Evolutionary conservation across 2,888 invertebrate genomes (phyloP).

Genomic region (Lysandra coridon): DNA sequence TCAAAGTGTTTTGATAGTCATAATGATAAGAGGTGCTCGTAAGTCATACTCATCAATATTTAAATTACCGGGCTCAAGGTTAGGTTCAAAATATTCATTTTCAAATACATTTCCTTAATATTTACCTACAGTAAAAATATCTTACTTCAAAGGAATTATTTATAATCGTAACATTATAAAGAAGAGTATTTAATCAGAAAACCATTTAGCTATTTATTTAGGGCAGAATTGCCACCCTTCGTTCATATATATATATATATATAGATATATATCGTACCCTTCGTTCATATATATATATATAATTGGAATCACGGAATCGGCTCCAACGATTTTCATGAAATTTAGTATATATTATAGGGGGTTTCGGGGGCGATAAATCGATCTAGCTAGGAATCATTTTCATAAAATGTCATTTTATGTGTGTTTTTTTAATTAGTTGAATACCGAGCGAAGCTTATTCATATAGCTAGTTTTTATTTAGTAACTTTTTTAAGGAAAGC

Average conservation of each 20-base stretch:
- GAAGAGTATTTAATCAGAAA: background rate
- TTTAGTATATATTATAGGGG: too few relatives aligned
- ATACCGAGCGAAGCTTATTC: too few relatives aligned
- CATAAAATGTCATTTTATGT: too few relatives aligned
- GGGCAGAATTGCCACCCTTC: background rate
- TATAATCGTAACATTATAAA: background rate
- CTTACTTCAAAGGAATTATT: background rate
- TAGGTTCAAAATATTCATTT: slow-evolving; percentile 5
- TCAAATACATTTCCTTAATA: background rate
- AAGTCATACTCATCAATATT: slow-evolving; percentile 15
- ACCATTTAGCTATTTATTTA: too few relatives aligned
- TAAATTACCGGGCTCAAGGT: slow-evolving; percentile 5
- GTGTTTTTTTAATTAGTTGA: too few relatives aligned
- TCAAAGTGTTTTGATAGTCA: background rate
- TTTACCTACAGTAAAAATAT: background rate
- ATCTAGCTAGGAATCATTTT: too few relatives aligned
- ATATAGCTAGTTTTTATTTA: too few relatives aligned
- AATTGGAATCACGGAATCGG: too few relatives aligned
- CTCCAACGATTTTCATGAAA: too few relatives aligned
- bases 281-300: background rate
- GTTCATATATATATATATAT: background rate
- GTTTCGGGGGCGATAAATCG: too few relatives aligned
- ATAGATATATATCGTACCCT: too few relatives aligned
- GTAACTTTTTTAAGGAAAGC: too few relatives aligned
- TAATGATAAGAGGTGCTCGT: slow-evolving; percentile 9